Evolutionary conservation across 2,888 invertebrate species (phyloP).

Genomic region (Caenorhabditis sp.): DNA sequence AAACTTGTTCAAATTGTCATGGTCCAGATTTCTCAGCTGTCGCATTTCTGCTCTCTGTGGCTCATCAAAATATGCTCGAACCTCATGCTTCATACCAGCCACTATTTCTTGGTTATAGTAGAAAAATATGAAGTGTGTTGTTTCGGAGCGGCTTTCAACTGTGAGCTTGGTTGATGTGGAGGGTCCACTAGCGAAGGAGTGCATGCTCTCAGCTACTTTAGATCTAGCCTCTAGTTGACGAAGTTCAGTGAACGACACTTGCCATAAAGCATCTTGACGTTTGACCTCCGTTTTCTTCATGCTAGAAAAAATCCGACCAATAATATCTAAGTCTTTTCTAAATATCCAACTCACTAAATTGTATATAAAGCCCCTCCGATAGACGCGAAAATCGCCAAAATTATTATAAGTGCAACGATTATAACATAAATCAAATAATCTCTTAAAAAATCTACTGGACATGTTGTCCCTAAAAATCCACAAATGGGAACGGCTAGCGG

Average conservation of each 20-base stretch:
- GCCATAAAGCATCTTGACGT: conserved; percentile 47
- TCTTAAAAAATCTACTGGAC: conserved; percentile 39
- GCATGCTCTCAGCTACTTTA: conserved; percentile 32
- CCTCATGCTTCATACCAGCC: conserved; percentile 43
- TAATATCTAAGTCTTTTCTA: neutral
- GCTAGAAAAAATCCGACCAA: conserved; percentile 17
- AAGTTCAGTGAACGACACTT: conserved; percentile 27
- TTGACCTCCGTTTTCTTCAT: conserved; percentile 41
- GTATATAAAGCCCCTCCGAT: conserved; percentile 31
- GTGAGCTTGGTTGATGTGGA: conserved; percentile 49
- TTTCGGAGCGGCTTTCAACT: conserved; percentile 36
- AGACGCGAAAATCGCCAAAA: conserved; percentile 25
- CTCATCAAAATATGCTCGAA: conserved; percentile 11
- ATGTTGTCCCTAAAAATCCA: conserved; percentile 43
- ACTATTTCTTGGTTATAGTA: conserved; percentile 31
- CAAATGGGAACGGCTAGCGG: conserved; percentile 37
- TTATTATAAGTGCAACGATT: conserved; percentile 30
- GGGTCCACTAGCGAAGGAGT: conserved; percentile 49
- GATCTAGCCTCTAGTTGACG: conserved; percentile 12
- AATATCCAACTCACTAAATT: conserved; percentile 7
- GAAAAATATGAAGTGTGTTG: conserved; percentile 32
- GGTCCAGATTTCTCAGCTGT: conserved; percentile 59
- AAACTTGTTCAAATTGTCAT: conserved; percentile 68
- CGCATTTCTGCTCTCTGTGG: conserved; percentile 30
- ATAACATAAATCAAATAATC: conserved; percentile 47